Conservation (phyloP, 2,888 invertebrate species). For the Pheosia tremula region DNA sequence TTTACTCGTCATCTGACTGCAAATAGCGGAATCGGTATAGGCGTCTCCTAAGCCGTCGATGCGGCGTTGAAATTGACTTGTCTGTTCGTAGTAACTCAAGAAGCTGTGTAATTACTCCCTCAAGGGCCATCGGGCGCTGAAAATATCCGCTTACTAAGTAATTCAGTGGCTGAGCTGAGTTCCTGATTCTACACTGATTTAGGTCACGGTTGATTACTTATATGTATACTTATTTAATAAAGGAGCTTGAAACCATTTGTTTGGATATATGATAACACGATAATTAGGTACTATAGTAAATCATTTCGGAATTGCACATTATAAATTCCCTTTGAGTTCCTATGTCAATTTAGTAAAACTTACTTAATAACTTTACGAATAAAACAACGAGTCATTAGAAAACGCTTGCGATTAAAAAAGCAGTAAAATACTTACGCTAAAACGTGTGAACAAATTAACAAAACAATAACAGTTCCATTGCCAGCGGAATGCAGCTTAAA, state of each 20-base stretch:
- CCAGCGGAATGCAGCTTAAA: neutral
- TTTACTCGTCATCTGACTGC: neutral
- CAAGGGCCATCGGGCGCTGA: constrained; percentile 8
- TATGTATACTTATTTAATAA: neutral
- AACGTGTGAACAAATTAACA: no score
- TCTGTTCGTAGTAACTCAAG: constrained; percentile 10
- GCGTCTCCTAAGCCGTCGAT: neutral
- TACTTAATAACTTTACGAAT: no score
- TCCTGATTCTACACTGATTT: neutral
- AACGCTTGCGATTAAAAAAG: no score
- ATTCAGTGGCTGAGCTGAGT: neutral
- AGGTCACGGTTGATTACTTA: neutral
- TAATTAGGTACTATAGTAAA: no score
- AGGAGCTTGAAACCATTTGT: no score
- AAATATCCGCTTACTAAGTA: constrained; percentile 2
- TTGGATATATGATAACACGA: no score
- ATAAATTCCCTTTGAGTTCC: no score
- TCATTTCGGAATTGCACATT: no score
- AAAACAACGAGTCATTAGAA: no score
- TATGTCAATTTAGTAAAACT: no score
- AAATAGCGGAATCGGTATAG: neutral
- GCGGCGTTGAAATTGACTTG: constrained; percentile 14
- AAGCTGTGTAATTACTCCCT: constrained; percentile 25
- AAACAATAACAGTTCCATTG: neutral
- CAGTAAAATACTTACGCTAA: no score